These are phyloP conservation scores for Chaenogobius annularis DNA, from an alignment of 2,113 vertebrate species.

Conservation along the genomic window DNA sequence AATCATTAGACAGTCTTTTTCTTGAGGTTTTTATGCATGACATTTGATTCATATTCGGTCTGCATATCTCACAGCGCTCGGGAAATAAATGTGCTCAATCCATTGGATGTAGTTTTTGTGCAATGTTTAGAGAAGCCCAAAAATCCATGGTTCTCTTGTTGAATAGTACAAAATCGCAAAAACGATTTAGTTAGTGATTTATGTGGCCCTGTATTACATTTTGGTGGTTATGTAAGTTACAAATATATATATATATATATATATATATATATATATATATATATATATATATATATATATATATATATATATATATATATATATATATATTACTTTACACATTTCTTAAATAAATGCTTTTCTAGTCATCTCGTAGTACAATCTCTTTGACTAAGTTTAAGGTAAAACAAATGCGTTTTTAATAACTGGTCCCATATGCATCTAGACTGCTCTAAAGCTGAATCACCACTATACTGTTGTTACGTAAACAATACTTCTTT, in stretches of 20 bases:
- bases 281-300: too few species aligned
- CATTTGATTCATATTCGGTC: conserved; percentile 36
- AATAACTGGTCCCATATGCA: conserved; percentile 1
- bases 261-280: too few species aligned
- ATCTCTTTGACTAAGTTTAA: neutral
- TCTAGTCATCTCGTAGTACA: neutral
- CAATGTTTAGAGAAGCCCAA: neutral
- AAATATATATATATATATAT: too few species aligned
- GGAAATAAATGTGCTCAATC: conserved; percentile 62
- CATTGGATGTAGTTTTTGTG: neutral
- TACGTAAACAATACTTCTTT: conserved; percentile 8
- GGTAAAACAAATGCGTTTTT: neutral
- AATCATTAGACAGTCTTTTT: conserved; percentile 43
- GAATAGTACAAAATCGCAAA: neutral
- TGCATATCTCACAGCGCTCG: conserved; percentile 43
- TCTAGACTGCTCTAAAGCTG: neutral
- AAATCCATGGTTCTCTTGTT: neutral
- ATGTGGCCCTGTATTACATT: neutral
- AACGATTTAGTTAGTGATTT: neutral
- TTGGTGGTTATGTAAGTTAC: too few species aligned
- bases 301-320: too few species aligned
- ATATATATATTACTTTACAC: neutral
- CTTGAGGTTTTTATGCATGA: conserved; percentile 52
- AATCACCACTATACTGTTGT: conserved; percentile 4
- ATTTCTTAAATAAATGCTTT: neutral